Evolutionary conservation across 2,797 vertebrate genomes (phyloP).

Genomic region (Gallinago solitaria): DNA sequence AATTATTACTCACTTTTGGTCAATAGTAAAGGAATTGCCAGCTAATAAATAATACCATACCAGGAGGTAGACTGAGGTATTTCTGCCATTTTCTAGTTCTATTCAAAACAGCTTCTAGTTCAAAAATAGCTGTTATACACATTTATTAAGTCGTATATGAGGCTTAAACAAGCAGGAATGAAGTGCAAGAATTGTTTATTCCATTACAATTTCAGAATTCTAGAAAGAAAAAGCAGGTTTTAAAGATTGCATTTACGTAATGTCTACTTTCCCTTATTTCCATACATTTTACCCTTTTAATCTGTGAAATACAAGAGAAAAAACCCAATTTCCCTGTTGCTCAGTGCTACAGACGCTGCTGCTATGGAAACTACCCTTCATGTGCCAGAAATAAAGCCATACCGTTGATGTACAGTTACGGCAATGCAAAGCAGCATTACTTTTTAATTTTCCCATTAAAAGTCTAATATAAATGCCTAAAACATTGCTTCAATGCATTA

Average conservation of each 20-base stretch:
- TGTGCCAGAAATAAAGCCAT: conserved; percentile 70
- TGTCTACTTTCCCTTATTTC: not conserved
- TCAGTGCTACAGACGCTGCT: conserved; percentile 59
- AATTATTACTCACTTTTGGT: not conserved
- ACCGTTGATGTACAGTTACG: conserved; percentile 53
- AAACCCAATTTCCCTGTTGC: conserved; percentile 41
- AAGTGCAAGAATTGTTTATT: not conserved
- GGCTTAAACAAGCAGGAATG: not conserved
- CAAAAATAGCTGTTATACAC: not conserved
- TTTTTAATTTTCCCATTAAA: conserved; percentile 70
- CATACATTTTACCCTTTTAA: conserved; percentile 21
- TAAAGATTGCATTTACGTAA: not conserved
- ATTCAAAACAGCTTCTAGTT: too few relatives aligned
- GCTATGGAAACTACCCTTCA: conserved; percentile 71
- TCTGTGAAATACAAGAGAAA: conserved; percentile 23
- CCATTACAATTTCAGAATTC: not conserved
- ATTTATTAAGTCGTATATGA: not conserved
- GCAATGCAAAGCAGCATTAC: conserved; percentile 70
- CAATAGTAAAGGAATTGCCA: not conserved
- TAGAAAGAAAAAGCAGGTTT: not conserved
- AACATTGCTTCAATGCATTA: conserved; percentile 59
- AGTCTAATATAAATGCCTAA: conserved; percentile 66
- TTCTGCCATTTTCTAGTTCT: not conserved
- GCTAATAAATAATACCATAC: not conserved
- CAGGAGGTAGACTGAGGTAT: not conserved